A percentile compares a stretch with the other conserved stretches of the same genome.
Evolutionary conservation across 2,888 invertebrate species (phyloP).

Genomic region (Herminia tarsipennalis): DNA sequence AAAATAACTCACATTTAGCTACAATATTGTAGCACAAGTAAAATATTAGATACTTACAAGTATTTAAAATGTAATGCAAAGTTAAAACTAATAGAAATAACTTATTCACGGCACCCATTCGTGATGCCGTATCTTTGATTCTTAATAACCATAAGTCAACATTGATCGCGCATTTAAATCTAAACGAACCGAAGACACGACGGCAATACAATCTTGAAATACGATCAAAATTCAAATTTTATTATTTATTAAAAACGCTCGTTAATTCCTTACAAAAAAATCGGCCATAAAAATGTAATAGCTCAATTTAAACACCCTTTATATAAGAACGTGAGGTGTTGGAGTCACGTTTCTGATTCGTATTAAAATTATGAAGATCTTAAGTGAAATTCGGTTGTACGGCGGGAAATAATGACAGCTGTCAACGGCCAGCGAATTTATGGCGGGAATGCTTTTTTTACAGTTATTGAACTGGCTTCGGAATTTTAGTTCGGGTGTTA

Average conservation of each 20-base stretch:
- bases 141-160: slow-evolving; percentile 7
- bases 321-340: slow-evolving; percentile 60
- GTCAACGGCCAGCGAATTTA: slow-evolving; percentile 55
- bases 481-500: slow-evolving; percentile 2
- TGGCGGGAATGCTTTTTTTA: slow-evolving; percentile 38
- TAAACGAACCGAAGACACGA: slow-evolving; percentile 3
- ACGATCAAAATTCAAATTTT: slow-evolving; percentile 3
- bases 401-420: slow-evolving; percentile 51
- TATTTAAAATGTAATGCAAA: slow-evolving; percentile 1
- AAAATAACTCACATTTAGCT: too few species aligned
- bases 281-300: slow-evolving; percentile 17
- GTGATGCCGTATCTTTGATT: background rate
- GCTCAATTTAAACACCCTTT: slow-evolving; percentile 47
- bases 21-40: too few species aligned
- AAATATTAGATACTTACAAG: too few species aligned
- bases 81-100: slow-evolving; percentile 14
- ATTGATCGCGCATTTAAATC: slow-evolving; percentile 10
- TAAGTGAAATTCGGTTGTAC: slow-evolving; percentile 49
- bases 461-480: slow-evolving; percentile 11
- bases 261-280: slow-evolving; percentile 10
- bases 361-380: slow-evolving; percentile 78
- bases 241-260: slow-evolving; percentile 9
- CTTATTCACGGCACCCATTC: too few species aligned
- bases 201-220: slow-evolving; percentile 2
- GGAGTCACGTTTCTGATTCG: slow-evolving; percentile 76